A percentile compares a stretch with the other conserved stretches of the same genome.
Conservation (phyloP, 2,113 vertebrate genomes). For the Suncus etruscus region DNA sequence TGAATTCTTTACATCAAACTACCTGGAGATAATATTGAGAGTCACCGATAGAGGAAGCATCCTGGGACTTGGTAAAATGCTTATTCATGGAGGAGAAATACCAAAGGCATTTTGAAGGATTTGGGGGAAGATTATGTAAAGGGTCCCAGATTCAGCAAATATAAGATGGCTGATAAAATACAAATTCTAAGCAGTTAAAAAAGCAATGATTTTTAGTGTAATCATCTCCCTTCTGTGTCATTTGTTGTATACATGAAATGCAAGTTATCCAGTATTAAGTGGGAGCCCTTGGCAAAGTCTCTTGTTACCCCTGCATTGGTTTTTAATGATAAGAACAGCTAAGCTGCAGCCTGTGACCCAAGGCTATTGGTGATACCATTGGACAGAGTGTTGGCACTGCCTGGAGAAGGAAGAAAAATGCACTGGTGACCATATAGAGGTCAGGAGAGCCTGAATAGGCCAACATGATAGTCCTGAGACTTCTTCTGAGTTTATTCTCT, state of each 20-base stretch:
- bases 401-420: too few species aligned
- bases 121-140: neutral
- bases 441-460: neutral
- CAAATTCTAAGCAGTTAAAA: slow-evolving; percentile 9
- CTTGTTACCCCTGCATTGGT: neutral
- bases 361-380: too few species aligned
- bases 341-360: neutral
- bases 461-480: neutral
- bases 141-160: neutral
- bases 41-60: neutral
- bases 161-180: neutral
- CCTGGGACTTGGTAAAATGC: neutral
- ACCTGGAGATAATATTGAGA: neutral
- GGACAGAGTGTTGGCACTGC: neutral
- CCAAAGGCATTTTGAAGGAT: neutral
- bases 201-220: neutral
- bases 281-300: neutral
- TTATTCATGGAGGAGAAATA: neutral
- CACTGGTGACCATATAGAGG: too few species aligned
- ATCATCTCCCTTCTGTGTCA: neutral
- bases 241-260: too few species aligned
- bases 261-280: neutral
- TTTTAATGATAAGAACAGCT: too few species aligned
- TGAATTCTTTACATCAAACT: neutral
- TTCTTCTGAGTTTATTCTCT: neutral